Conservation (phyloP, 1,140 invertebrate species). For the Hyles euphorbiae region DNA sequence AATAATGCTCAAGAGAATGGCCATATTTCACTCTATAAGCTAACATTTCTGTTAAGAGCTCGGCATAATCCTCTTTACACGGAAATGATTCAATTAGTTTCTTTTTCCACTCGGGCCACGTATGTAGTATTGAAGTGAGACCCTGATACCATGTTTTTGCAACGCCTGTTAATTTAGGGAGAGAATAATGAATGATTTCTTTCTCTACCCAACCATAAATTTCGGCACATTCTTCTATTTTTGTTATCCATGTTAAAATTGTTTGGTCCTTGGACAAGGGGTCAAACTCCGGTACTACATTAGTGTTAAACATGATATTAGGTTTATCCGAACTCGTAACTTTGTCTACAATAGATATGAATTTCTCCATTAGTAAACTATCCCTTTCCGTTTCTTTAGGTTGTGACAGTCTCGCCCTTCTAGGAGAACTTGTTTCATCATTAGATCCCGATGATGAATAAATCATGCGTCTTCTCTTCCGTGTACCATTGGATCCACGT, state of each 20-base stretch:
- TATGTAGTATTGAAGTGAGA: conserved; percentile 28
- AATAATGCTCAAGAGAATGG: conserved; percentile 24
- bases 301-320: conserved; percentile 4
- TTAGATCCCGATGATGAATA: no score
- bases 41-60: conserved; percentile 33
- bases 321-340: no score
- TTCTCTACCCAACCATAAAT: conserved; percentile 9
- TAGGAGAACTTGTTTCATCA: no score
- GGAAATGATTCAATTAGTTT: conserved; percentile 41
- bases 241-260: conserved; percentile 24
- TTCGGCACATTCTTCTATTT: conserved; percentile 35
- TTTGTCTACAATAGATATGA: no score
- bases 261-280: conserved; percentile 24
- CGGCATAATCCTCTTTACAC: conserved; percentile 24
- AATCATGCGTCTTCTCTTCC: no score
- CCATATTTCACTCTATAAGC: conserved; percentile 16
- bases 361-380: no score
- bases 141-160: conserved; percentile 43
- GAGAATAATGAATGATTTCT: conserved; percentile 21
- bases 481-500: no score
- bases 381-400: no score
- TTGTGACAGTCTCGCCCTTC: no score
- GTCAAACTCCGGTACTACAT: conserved; percentile 25
- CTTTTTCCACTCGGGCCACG: conserved; percentile 47
- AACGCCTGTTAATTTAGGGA: conserved; percentile 37